Evolutionary conservation across 2,888 invertebrate species (phyloP), one percentile per base, ranked within the genome.

Genomic region (Machimus atricapillus): DNA sequence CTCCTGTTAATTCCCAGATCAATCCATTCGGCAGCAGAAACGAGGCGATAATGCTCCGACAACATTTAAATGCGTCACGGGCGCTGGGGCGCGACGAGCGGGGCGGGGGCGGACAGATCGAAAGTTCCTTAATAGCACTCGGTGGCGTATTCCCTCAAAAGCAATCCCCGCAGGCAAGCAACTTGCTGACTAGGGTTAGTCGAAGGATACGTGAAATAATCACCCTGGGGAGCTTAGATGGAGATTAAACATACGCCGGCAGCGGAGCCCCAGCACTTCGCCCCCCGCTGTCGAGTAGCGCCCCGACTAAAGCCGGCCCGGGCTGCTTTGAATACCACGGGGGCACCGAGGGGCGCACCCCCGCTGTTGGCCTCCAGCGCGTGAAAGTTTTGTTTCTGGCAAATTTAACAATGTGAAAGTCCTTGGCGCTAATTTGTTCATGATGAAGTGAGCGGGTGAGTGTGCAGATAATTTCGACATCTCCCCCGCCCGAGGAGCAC

Each of bases 151-250:
- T 79, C 52, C 52, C 79, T 66, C 27, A 66, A 66, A 52, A 79
- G 79, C 43, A 78, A 78, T 78, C 14, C 78, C 78, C 43, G 40
- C 43, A 31, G 52, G 23, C 14, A 79, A 79, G 31, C 79, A 46
- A 46, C 79, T 79, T 79, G 79, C 79, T 79, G 79, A 79, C 52
- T 79, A 79, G 52, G 79, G 52, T 79, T 79, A 79, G 79, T 79
- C 79, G 79, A 79, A 79, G 52, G 79, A 79, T 79, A 79, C 52
- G 79, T 79, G 79, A 79, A 79, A 46, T 79, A 79, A 79, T 79
- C 79, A 79, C 79, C 52, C 79, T 23, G 23, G 79, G 79, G 79
- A 79, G 31, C 79, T 79, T 31, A 79, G 79, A 79, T 79, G 79
- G 52, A 79, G 79, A 79, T 79, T 79, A 79, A 79, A 52, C 79